A percentile compares a stretch with the other conserved stretches of the same genome.
Evolutionary conservation across 1,140 invertebrate species (phyloP).

Genomic region (Lepidostoma basale): DNA sequence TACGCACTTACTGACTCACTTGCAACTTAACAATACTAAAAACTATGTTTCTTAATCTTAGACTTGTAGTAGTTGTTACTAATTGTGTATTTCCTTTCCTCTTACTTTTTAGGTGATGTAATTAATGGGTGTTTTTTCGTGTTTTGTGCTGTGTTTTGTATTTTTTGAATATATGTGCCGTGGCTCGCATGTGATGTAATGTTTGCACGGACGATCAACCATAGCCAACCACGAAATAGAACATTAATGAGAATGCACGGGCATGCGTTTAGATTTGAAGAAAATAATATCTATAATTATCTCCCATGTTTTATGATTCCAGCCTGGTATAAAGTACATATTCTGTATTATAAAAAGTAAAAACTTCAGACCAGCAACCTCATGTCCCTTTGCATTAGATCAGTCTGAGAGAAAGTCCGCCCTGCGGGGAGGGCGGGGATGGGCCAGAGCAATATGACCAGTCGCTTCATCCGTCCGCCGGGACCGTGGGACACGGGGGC

Average conservation of each 20-base stretch:
- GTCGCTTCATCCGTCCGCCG: slow-evolving; percentile 55
- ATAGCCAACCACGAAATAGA: slow-evolving; percentile 7
- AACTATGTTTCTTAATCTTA: too few species aligned
- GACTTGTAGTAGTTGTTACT: too few species aligned
- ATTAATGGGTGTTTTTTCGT: too few species aligned
- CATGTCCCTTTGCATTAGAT: background rate
- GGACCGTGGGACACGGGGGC: background rate
- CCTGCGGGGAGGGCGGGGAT: slow-evolving; percentile 62
- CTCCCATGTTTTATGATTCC: slow-evolving; percentile 37
- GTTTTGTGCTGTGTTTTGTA: too few species aligned
- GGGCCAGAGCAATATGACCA: slow-evolving; percentile 71
- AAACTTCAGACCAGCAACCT: background rate
- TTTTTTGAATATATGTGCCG: too few species aligned
- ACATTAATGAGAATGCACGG: slow-evolving; percentile 25
- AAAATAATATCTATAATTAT: slow-evolving; percentile 24
- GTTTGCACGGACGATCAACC: slow-evolving; percentile 14
- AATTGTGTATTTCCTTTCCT: too few species aligned
- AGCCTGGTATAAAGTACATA: slow-evolving; percentile 20
- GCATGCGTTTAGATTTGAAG: slow-evolving; percentile 23
- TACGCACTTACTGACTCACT: too few species aligned
- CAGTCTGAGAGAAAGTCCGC: background rate
- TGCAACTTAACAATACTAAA: too few species aligned
- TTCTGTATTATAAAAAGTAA: slow-evolving; percentile 1
- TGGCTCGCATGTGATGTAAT: too few species aligned
- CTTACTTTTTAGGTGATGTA: too few species aligned